Conservation (phyloP, 2,113 vertebrate genomes). For the Hippolais icterina region DNA sequence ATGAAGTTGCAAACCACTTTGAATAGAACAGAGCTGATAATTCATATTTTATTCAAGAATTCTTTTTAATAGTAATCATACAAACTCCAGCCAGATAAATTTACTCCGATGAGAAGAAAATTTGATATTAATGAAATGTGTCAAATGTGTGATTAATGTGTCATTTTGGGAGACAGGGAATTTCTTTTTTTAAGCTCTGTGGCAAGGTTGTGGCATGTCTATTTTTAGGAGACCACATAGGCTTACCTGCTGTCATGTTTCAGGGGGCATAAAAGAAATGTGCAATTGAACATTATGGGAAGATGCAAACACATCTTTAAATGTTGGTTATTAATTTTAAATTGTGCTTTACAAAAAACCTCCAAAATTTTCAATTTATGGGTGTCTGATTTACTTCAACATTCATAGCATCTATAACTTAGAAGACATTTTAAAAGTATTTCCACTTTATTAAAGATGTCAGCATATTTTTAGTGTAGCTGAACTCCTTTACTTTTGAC, state of each 20-base stretch:
- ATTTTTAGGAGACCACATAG: background rate
- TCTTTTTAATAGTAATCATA: background rate
- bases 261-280: constrained; percentile 5
- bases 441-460: background rate
- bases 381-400: background rate
- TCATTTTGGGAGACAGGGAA: background rate
- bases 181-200: background rate
- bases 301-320: constrained; percentile 6
- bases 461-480: background rate
- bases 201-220: background rate
- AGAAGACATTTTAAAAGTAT: background rate
- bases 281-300: constrained; percentile 11
- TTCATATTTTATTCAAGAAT: background rate
- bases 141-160: background rate
- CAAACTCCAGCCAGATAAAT: background rate
- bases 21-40: background rate
- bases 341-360: background rate
- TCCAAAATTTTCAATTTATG: background rate
- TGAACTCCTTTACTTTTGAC: constrained; percentile 1
- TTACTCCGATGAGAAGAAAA: background rate
- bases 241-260: background rate
- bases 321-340: constrained; percentile 28
- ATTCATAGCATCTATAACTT: background rate
- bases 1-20: background rate
- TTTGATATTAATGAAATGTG: background rate